A percentile compares a stretch with the other conserved stretches of the same genome.
phyloP scores from a whole-genome alignment of 1,140 invertebrate genomes.

The Carposina sasakii region DNA sequence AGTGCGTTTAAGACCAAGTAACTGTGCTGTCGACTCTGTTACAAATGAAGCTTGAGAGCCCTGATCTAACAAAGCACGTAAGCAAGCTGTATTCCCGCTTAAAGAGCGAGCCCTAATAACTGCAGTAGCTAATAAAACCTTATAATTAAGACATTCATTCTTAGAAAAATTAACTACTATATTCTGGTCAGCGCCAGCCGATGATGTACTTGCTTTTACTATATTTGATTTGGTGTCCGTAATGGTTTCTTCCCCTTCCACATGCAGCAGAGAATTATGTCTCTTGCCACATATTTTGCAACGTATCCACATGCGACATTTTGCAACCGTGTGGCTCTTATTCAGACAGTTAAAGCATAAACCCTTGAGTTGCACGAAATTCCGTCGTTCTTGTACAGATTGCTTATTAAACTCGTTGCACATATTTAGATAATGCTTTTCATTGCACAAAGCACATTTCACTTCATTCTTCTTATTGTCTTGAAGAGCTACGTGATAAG shows the following conservation, averaged over 20 bases:
- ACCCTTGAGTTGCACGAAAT: slow-evolving; percentile 24
- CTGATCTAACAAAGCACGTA: slow-evolving; percentile 21
- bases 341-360: slow-evolving; percentile 28
- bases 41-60: slow-evolving; percentile 25
- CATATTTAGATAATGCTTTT: slow-evolving; percentile 19
- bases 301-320: slow-evolving; percentile 12
- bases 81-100: slow-evolving; percentile 4
- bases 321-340: slow-evolving; percentile 16
- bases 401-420: slow-evolving; percentile 23
- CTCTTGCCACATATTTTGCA: slow-evolving; percentile 20
- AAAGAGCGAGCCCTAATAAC: slow-evolving; percentile 6
- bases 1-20: slow-evolving; percentile 8
- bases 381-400: slow-evolving; percentile 6
- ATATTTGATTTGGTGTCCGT: neutral
- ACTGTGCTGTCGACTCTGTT: slow-evolving; percentile 21
- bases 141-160: no score
- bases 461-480: slow-evolving; percentile 6
- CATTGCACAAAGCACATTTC: slow-evolving; percentile 18
- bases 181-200: no score
- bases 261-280: slow-evolving; percentile 25
- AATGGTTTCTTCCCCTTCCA: no score
- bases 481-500: no score
- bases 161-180: no score
- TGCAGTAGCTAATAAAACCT: slow-evolving; percentile 27
- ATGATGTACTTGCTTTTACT: no score